These are phyloP conservation scores for Leptoclinus maculatus DNA, from an alignment of 2,797 vertebrate genomes.

Conservation along the genomic window DNA sequence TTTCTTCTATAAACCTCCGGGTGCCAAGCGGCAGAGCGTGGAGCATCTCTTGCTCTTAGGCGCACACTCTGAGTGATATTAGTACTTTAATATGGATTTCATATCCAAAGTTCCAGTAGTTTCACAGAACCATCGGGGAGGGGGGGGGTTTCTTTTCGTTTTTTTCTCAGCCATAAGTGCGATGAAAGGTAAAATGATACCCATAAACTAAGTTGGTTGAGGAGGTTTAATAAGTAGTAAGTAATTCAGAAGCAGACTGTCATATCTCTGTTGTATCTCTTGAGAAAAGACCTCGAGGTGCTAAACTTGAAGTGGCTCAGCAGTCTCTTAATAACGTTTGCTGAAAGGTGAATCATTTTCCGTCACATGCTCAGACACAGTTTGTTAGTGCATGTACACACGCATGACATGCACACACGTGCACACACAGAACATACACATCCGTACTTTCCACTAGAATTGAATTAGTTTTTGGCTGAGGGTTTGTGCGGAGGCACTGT, in stretches of 20 bases:
- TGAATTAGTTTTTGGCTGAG: neutral
- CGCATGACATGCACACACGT: neutral
- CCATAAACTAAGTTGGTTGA: slow-evolving; percentile 42
- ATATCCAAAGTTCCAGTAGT: slow-evolving; percentile 56
- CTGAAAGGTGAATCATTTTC: slow-evolving; percentile 9
- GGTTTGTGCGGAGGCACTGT: neutral
- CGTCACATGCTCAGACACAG: neutral
- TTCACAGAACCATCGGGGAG: slow-evolving; percentile 46
- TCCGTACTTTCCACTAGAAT: slow-evolving; percentile 2
- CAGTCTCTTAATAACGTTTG: slow-evolving; percentile 33
- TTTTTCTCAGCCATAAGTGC: neutral
- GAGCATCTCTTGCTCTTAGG: slow-evolving; percentile 66
- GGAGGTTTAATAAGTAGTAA: slow-evolving; percentile 22
- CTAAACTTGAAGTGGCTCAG: slow-evolving; percentile 25
- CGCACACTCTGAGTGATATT: slow-evolving; percentile 59
- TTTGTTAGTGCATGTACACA: neutral
- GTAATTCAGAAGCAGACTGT: slow-evolving; percentile 31
- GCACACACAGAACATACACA: neutral
- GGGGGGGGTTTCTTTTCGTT: too few relatives aligned
- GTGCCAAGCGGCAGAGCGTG: slow-evolving; percentile 31
- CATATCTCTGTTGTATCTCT: slow-evolving; percentile 6
- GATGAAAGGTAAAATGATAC: slow-evolving; percentile 30
- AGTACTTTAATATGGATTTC: slow-evolving; percentile 52
- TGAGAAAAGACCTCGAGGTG: slow-evolving; percentile 23
- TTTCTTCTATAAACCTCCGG: slow-evolving; percentile 62